Conservation (phyloP, 2,797 vertebrate genomes). For the Gambusia yucatana region DNA sequence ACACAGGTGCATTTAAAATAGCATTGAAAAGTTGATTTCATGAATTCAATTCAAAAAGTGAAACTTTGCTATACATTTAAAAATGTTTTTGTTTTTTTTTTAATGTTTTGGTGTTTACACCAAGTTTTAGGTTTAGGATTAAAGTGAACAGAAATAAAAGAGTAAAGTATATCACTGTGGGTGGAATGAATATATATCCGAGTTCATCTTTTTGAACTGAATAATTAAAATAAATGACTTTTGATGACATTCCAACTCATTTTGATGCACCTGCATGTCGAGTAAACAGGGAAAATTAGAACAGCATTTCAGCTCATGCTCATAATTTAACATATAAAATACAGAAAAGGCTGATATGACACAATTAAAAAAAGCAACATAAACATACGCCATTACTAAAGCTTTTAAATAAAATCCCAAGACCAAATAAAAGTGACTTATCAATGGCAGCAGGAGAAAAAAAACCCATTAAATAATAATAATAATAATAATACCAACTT, state of each 20-base stretch:
- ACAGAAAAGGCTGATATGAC: conserved; percentile 22
- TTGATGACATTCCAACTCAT: not conserved
- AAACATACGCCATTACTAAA: conserved; percentile 8
- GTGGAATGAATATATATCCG: not conserved
- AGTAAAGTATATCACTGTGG: not conserved
- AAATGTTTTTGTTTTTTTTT: not conserved
- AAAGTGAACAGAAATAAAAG: not conserved
- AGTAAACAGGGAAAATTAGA: conserved; percentile 20
- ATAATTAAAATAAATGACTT: not conserved
- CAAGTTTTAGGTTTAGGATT: not conserved
- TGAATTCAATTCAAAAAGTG: not conserved
- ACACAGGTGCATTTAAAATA: not conserved
- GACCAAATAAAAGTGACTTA: conserved; percentile 23
- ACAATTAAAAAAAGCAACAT: conserved; percentile 23
- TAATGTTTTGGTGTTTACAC: not conserved
- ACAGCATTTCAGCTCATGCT: conserved; percentile 42
- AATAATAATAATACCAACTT: conserved; percentile 19
- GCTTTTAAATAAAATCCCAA: conserved; percentile 27
- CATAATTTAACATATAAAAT: conserved; percentile 48
- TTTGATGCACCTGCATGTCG: not conserved
- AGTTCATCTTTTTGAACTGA: not conserved
- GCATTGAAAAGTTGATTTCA: not conserved
- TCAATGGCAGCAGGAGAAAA: conserved; percentile 38
- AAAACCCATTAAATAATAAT: not conserved
- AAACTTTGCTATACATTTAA: not conserved